Evolutionary conservation across 30 jellyfish, hydroid and myxozoan species (phyloP), one percentile per base, ranked within the genome.

Genomic region (Chironex yamaguchii): DNA sequence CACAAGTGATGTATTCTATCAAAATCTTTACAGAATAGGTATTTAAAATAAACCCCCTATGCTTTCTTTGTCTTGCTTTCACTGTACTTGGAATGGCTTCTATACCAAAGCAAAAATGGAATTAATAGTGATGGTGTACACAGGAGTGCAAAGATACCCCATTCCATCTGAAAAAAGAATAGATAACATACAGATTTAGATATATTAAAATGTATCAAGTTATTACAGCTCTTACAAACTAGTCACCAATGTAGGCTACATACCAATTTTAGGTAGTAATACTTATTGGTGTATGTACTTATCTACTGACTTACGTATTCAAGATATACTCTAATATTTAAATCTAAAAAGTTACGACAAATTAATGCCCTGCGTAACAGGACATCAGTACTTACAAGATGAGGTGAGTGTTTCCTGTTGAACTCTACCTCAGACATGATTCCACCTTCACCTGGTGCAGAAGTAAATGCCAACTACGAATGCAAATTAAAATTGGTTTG

Each of bases 361-460:
- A n/a, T n/a, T n/a, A n/a, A n/a, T n/a, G n/a, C 13, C 24, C 13
- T 58, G 21, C 11, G 22, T 23, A 62, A 6, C 9, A 28, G 81
- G 12, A 21, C 26, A 12, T 0, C 29, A 34, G 25, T 35, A 62
- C 97, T 81, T 50, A 93, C 98, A 87, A 93, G 63, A 82, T 93
- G 98, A 0, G 98, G 98, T 0, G 98, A 93, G 77, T 93, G 97
- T 70, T 93, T 93, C 66, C 98, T 82, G 52, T 83, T 71, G 90
- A 87, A 93, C 4, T 93, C 98, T 2, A 93, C 80, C 64, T 93
- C 98, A 2, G 97, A 66, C 94, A 93, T 93, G 70, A 93, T 88
- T 20, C 89, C 81, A 31, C 96, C 98, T 82, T 93, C 98, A 0
- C 98, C 98, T 34, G 98, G 98, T 30, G 91, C 93, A 17, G 98